These are phyloP conservation scores for Himalopsyche anomala DNA, from an alignment of 2,888 invertebrate species.

Conservation along the genomic window DNA sequence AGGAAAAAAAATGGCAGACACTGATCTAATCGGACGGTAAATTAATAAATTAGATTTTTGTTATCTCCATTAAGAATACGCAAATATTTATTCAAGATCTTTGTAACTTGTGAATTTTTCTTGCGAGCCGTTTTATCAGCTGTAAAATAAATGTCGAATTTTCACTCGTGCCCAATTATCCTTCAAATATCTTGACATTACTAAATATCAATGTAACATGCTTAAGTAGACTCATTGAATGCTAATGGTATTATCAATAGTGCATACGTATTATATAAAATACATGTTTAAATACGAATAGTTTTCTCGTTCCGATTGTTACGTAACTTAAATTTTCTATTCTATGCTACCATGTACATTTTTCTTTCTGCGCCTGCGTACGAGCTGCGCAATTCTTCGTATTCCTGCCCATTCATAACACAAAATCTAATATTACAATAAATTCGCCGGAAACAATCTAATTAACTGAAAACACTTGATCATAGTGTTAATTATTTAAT, in stretches of 20 bases:
- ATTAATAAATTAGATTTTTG: background rate
- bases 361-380: constrained; percentile 35
- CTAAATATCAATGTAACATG: too few species aligned
- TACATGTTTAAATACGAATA: background rate
- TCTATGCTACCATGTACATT: constrained; percentile 4
- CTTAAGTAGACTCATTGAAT: too few species aligned
- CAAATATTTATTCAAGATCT: background rate
- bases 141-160: too few species aligned
- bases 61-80: background rate
- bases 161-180: too few species aligned
- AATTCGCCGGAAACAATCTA: background rate
- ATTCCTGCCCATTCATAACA: constrained; percentile 20
- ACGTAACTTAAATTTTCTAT: constrained; percentile 20
- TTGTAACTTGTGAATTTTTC: too few species aligned
- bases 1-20: too few species aligned
- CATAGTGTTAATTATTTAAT: too few species aligned
- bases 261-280: too few species aligned
- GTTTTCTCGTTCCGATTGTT: background rate
- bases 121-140: too few species aligned
- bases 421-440: background rate
- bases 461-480: background rate
- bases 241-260: too few species aligned
- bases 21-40: background rate
- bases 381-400: constrained; percentile 16
- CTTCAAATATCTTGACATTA: too few species aligned